Percentiles rank a stretch among this genome's conserved stretches.
Conservation (phyloP, 2,113 vertebrate genomes). For the Notarius lentiginosus region DNA sequence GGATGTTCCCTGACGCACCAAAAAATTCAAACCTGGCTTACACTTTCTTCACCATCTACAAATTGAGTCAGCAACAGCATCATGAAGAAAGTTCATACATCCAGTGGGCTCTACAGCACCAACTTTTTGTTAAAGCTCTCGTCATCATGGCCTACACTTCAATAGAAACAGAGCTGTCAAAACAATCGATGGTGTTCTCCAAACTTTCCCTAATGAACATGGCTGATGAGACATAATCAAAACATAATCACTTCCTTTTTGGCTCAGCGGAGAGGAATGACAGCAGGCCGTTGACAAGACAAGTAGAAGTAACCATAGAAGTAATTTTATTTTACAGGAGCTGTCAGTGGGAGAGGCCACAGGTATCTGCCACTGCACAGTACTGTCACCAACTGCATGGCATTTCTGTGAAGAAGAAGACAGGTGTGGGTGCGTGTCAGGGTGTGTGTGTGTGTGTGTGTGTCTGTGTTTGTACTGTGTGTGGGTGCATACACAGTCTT, state of each 20-base stretch:
- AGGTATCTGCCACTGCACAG: conserved; percentile 3
- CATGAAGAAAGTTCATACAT: conserved; percentile 34
- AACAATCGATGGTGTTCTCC: conserved; percentile 34
- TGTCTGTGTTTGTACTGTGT: neutral
- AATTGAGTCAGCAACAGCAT: conserved; percentile 27
- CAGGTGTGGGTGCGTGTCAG: conserved; percentile 34
- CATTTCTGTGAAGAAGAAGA: conserved; percentile 25
- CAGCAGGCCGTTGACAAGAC: conserved; percentile 26
- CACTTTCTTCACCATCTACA: conserved; percentile 26
- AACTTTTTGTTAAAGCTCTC: conserved; percentile 20
- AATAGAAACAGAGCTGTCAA: conserved; percentile 44
- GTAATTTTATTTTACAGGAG: conserved; percentile 39
- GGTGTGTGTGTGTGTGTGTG: neutral
- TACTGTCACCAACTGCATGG: conserved; percentile 32
- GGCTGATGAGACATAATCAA: conserved; percentile 47
- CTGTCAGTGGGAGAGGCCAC: conserved; percentile 32
- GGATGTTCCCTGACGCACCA: neutral
- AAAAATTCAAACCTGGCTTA: conserved; percentile 3
- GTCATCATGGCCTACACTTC: conserved; percentile 32
- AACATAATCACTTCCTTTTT: conserved; percentile 46
- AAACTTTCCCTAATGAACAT: conserved; percentile 36
- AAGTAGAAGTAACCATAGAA: conserved; percentile 20
- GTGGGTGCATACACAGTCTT: conserved; percentile 12
- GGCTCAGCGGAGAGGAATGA: conserved; percentile 26
- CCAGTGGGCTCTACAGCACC: neutral